These are phyloP conservation scores for Intellagama lesueurii DNA, from an alignment of 2,797 vertebrate genomes.

Conservation along the genomic window DNA sequence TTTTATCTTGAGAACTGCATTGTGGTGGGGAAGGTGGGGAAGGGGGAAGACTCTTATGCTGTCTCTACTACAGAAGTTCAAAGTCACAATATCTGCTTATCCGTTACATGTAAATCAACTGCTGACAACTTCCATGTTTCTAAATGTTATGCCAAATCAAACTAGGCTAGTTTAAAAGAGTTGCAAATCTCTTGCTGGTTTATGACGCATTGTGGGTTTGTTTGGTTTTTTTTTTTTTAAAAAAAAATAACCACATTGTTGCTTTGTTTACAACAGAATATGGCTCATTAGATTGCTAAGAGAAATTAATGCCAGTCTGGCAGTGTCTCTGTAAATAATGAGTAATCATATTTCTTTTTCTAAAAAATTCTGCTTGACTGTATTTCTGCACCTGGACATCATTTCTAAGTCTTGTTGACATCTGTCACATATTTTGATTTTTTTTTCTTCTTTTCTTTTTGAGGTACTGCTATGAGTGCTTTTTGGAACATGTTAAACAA, in stretches of 20 bases:
- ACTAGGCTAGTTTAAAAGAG: constrained; percentile 27
- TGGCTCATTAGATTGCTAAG: constrained; percentile 19
- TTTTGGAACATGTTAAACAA: constrained; percentile 1
- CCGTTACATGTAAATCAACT: neutral
- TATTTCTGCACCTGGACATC: constrained; percentile 32
- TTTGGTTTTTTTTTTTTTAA: constrained; percentile 13
- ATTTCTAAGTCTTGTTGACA: constrained; percentile 36
- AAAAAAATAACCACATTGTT: constrained; percentile 11
- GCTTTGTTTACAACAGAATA: constrained; percentile 22
- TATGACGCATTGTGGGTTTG: neutral
- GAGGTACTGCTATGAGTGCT: neutral
- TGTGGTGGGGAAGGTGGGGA: neutral
- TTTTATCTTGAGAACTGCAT: neutral
- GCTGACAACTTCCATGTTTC: neutral
- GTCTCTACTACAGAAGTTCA: neutral
- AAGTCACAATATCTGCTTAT: constrained; percentile 4
- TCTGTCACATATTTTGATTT: constrained; percentile 14
- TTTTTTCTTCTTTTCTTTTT: neutral
- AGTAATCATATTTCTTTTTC: neutral
- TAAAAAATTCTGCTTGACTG: neutral
- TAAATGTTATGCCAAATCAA: constrained; percentile 17
- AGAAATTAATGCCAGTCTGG: constrained; percentile 26
- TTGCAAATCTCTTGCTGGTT: neutral
- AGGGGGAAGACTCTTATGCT: neutral
- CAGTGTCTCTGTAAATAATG: constrained; percentile 15